Evolutionary conservation across 2,113 vertebrate genomes (phyloP).

Genomic region (Poicephalus meyeri): DNA sequence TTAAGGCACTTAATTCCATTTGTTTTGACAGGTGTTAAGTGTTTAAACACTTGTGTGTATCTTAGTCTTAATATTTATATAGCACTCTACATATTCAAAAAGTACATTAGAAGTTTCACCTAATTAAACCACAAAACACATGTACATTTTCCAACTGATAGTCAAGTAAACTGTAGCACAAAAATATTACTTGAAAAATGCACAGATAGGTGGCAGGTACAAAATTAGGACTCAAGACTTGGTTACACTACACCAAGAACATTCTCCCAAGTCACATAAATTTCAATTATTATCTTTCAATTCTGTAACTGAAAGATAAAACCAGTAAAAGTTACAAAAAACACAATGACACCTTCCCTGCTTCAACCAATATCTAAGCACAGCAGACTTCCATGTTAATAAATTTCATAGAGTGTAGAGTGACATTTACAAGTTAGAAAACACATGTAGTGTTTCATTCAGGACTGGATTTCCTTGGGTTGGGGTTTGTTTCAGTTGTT

Average conservation of each 20-base stretch:
- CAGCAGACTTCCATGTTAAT: background rate
- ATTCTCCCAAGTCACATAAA: background rate
- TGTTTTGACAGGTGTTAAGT: background rate
- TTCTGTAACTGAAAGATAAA: background rate
- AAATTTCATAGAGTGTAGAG: background rate
- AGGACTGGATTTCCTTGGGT: background rate
- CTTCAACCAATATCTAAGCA: background rate
- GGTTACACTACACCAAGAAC: background rate
- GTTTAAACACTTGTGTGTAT: background rate
- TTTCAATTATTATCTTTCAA: background rate
- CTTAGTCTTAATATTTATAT: background rate
- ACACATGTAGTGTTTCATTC: background rate
- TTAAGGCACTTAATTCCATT: background rate
- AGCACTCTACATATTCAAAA: background rate
- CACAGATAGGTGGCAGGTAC: background rate
- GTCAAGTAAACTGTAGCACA: background rate
- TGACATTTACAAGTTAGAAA: background rate
- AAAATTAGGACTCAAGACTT: background rate
- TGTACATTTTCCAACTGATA: background rate
- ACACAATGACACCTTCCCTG: background rate
- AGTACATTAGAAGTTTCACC: background rate
- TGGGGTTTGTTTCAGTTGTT: background rate
- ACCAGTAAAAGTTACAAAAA: background rate
- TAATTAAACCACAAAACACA: background rate
- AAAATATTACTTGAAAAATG: background rate